Conservation (phyloP, 2,113 vertebrate genomes). For the Gyps fulvus region DNA sequence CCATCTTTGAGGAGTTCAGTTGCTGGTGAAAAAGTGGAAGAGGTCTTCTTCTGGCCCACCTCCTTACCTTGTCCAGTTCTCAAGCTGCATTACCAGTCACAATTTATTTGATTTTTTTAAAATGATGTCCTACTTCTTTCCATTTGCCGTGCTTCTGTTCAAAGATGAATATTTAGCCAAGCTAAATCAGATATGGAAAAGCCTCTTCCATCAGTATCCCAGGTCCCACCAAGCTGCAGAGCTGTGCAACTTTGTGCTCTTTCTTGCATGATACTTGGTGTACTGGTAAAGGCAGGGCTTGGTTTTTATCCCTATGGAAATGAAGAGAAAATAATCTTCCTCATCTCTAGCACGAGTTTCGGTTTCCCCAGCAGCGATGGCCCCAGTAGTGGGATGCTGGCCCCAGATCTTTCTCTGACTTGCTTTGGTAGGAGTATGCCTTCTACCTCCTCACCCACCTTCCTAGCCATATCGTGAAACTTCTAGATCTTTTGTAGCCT, state of each 20-base stretch:
- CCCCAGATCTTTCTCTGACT: not conserved
- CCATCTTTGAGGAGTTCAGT: too few species aligned
- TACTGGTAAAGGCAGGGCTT: not conserved
- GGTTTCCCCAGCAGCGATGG: not conserved
- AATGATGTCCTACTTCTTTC: not conserved
- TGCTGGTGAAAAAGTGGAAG: not conserved
- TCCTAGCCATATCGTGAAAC: not conserved
- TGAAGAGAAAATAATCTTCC: not conserved
- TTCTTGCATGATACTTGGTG: too few species aligned
- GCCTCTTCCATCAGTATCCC: fast-evolving
- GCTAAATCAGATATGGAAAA: not conserved
- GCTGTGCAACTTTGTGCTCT: not conserved
- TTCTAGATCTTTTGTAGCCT: not conserved
- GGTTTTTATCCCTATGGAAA: fast-evolving
- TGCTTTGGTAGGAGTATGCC: too few species aligned
- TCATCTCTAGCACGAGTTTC: fast-evolving
- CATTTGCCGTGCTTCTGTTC: not conserved
- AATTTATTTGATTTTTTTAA: too few species aligned
- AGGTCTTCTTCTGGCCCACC: too few species aligned
- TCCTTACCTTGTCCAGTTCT: not conserved
- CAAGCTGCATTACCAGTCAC: too few species aligned
- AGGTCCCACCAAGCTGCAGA: not conserved
- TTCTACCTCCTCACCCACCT: not conserved
- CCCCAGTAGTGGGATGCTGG: not conserved
- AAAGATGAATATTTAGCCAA: not conserved